Percentiles rank a stretch among this genome's conserved stretches.
These are phyloP conservation scores for Eudemis profundana DNA, from an alignment of 2,888 invertebrate genomes.

Conservation along the genomic window DNA sequence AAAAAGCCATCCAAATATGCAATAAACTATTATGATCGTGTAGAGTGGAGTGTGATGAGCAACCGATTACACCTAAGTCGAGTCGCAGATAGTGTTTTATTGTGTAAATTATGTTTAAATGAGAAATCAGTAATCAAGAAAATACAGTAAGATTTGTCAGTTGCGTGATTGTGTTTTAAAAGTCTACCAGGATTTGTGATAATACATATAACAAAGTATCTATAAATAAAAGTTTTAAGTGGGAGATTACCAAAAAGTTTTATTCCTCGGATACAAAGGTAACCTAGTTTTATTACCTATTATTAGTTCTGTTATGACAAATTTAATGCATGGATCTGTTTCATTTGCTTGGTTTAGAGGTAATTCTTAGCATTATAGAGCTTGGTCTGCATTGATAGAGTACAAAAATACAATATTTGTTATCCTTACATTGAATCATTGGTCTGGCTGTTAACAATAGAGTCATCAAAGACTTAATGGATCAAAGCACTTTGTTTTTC, in stretches of 20 bases:
- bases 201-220: conserved; percentile 89
- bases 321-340: conserved; percentile 23
- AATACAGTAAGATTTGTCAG: conserved; percentile 84
- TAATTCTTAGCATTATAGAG: not conserved
- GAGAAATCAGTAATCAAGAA: conserved; percentile 82
- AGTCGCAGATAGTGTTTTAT: conserved; percentile 81
- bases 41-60: conserved; percentile 78
- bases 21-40: conserved; percentile 82
- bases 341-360: conserved; percentile 15
- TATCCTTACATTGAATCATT: no score
- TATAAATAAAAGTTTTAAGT: conserved; percentile 86
- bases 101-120: conserved; percentile 85
- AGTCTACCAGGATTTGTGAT: conserved; percentile 91
- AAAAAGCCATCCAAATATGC: conserved; percentile 83
- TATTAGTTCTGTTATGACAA: conserved; percentile 37
- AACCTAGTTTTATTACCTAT: conserved; percentile 60
- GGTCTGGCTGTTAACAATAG: no score
- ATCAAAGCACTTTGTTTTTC: no score
- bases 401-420: no score
- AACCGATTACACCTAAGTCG: conserved; percentile 81
- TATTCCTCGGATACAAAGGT: conserved; percentile 77
- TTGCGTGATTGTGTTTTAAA: conserved; percentile 88
- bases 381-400: no score
- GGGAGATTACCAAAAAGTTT: conserved; percentile 84
- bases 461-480: no score